A percentile compares a stretch with the other conserved stretches of the same genome.
Evolutionary conservation across 2,113 vertebrate species (phyloP).

Genomic region (Myotis yumanensis): DNA sequence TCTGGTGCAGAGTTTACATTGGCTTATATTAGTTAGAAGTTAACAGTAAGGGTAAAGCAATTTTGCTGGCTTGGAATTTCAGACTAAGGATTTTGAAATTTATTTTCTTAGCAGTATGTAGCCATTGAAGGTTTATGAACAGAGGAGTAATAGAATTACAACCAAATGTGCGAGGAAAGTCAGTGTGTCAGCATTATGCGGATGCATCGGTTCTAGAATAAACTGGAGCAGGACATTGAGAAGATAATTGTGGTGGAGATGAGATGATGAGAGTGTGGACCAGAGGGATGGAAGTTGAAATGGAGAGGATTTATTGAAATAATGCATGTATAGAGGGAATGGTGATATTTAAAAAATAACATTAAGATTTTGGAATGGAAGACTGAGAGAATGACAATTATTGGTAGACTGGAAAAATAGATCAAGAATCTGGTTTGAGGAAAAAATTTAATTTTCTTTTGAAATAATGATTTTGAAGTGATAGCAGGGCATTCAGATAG

Average conservation of each 20-base stretch:
- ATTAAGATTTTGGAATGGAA: neutral
- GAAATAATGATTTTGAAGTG: neutral
- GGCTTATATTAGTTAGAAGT: neutral
- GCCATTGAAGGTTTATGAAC: neutral
- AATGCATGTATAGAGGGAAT: neutral
- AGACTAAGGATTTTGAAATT: neutral
- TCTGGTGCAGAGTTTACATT: neutral
- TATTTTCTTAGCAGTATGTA: conserved; percentile 34
- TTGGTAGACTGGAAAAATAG: neutral
- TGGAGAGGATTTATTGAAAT: neutral
- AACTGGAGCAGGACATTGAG: neutral
- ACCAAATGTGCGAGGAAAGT: neutral
- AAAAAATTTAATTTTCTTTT: neutral
- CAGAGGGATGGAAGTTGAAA: neutral
- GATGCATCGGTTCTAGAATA: neutral
- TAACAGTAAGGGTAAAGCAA: neutral
- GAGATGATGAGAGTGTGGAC: neutral
- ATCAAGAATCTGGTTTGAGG: neutral
- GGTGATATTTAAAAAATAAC: neutral
- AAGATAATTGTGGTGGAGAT: neutral
- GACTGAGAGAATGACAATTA: neutral
- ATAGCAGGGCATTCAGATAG: neutral
- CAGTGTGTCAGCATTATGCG: neutral
- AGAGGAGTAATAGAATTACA: neutral
- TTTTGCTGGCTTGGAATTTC: neutral